Evolutionary conservation across 1,140 invertebrate species (phyloP).

Genomic region (Melitaea cinxia): DNA sequence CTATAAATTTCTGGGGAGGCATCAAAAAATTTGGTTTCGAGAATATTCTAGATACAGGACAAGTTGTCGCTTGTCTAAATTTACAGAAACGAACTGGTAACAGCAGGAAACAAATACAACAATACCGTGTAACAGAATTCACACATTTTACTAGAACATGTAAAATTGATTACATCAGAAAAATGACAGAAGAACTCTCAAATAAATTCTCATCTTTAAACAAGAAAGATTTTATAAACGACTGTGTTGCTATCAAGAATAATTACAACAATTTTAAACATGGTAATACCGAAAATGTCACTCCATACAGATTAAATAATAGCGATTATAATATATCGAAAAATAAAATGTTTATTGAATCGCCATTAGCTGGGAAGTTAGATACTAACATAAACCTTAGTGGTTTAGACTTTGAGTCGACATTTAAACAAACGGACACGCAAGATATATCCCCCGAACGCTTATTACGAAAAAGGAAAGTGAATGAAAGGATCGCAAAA

Average conservation of each 20-base stretch:
- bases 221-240: constrained; percentile 54
- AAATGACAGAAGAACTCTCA: constrained; percentile 45
- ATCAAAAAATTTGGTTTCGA: constrained; percentile 83
- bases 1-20: constrained; percentile 85
- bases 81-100: constrained; percentile 80
- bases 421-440: constrained; percentile 58
- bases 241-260: constrained; percentile 59
- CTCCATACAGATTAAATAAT: constrained; percentile 62
- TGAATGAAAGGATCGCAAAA: constrained; percentile 66
- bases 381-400: constrained; percentile 59
- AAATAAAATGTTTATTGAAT: constrained; percentile 60
- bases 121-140: constrained; percentile 66
- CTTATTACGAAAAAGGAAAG: constrained; percentile 51
- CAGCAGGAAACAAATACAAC: constrained; percentile 59
- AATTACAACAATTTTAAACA: constrained; percentile 44
- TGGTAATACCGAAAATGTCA: constrained; percentile 46
- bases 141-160: constrained; percentile 69
- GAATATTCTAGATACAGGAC: constrained; percentile 82
- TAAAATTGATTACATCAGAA: constrained; percentile 50
- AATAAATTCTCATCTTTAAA: constrained; percentile 48
- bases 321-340: constrained; percentile 53
- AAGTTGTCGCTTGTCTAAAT: constrained; percentile 84
- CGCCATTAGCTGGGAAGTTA: constrained; percentile 39
- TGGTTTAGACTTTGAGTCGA: constrained; percentile 69
- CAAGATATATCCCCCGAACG: constrained; percentile 48